Evolutionary conservation across 2,113 vertebrate genomes (phyloP), one percentile per base, ranked within the genome.

Genomic region (Epinephelus moara): DNA sequence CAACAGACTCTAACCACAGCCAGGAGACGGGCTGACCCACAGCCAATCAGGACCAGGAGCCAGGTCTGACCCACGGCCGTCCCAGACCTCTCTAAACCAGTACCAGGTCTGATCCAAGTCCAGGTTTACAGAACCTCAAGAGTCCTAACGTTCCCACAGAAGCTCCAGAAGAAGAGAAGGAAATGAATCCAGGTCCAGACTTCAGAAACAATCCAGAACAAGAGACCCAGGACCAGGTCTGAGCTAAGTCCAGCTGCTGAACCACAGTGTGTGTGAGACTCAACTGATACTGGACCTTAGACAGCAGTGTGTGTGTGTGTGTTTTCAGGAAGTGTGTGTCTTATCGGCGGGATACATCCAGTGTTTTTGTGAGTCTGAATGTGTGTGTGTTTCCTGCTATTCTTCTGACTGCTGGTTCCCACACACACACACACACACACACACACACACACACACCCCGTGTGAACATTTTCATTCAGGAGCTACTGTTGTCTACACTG

Each of bases 261-360:
- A 11, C 47, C 9, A 37, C 6, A 37, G 27, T 30, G 45, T 27
- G 61, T 62, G 27, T 23, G 62, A 75, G 19, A 1, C 0, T 78
- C 56, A 64, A 27, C 13, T 14, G 21, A 21, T 17, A 25, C 77
- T 81, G 78, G 59, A 70, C 72, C 66, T 71, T 9, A 23, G 6
- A 59, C 6, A 61, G n/a, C 10, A 11, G 55, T 70, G 47, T 70
- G 73, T 71, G 61, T 42, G 47, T 47, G 23, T 80, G 53, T 53
- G 49, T 74, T 53, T 60, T 52, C 84, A 90, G 88, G 88, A 92
- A 90, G 79, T 78, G 84, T 89, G 75, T 74, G 69, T 86, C 77
- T 91, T 89, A 92, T 91, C 91, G 5, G 37, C 40, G 63, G 63
- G 80, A 82, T 84, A 66, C 89, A 49, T 6, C 7, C 64, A 49